Evolutionary conservation across 2,113 vertebrate species (phyloP), one percentile per base, ranked within the genome.

Genomic region (Aegithalos caudatus): DNA sequence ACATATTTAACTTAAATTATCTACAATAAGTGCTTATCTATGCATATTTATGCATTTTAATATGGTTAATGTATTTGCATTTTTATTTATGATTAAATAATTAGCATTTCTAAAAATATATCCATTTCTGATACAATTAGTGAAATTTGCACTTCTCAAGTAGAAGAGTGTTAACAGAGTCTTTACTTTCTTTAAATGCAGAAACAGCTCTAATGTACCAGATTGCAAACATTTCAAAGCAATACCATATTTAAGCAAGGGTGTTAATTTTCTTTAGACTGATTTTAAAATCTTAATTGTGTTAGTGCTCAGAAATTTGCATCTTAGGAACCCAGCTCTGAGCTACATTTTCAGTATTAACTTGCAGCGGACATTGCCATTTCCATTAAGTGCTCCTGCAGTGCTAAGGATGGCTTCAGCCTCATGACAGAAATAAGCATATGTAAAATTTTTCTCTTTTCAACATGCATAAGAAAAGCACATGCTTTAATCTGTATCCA

Each of bases 11-110:
- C 24, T 47, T 57, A 70, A 44, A 67, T 81, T 45, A 72, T 4
- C 50, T 38, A 22, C 7, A 37, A 45, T 64, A 72, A 56, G 60
- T 73, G 31, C 28, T 66, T 73, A 62, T 29, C 45, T 29, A 50
- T 82, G 37, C 33, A 80, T 56, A 77, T 21, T n/a, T 61, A 81
- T 53, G 25, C 15, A 77, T 73, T 89, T 80, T 42, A 67, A 44
- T 13, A 54, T 23, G 9, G 23, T 74, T 50, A 62, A 56, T 38
- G 18, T 27, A 80, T 35, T 71, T 71, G 6, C 50, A 81, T 81
- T 92, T 87, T 91, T 80, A 80, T 88, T 61, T 82, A 88, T 79
- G 18, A 92, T 58, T 47, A 95, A 76, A 76, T 54, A 84, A 67
- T 62, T n/a, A 44, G 16, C 13, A 64, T 53, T 89, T 84, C 33